Evolutionary conservation across 37 sponge, comb jelly and placozoan genomes (phyloP).

Genomic region (Spongia lamella): DNA sequence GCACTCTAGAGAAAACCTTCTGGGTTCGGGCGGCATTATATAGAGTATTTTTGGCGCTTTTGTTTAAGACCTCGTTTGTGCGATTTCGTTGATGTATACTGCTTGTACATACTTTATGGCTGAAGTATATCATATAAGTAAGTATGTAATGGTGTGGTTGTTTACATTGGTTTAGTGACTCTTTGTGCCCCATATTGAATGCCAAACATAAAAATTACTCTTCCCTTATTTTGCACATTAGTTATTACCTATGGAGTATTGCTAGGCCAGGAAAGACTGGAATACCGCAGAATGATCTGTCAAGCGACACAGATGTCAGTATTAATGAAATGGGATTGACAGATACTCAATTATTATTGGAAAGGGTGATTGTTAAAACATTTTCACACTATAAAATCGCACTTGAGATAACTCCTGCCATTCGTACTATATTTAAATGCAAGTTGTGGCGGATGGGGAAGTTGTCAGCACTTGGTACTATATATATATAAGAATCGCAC

Average conservation of each 20-base stretch:
- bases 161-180: no score
- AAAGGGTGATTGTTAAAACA: not conserved
- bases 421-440: not conserved
- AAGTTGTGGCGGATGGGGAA: constrained; percentile 33
- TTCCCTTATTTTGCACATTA: no score
- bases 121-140: no score
- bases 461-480: not conserved
- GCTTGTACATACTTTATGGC: no score
- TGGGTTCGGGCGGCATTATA: not conserved
- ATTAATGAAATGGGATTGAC: not conserved
- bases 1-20: not conserved
- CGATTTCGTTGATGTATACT: not conserved
- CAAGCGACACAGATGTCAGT: not conserved
- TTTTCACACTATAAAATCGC: not conserved
- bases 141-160: not conserved
- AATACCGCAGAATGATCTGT: not conserved
- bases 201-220: no score
- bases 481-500: not conserved
- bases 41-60: not conserved
- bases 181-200: no score
- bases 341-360: not conserved
- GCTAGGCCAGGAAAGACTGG: not conserved
- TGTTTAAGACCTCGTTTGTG: not conserved
- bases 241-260: not conserved
- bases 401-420: not conserved